Base-by-base conservation (phyloP, 2,113 vertebrate genomes). In the Glaucomys volans region DNA sequence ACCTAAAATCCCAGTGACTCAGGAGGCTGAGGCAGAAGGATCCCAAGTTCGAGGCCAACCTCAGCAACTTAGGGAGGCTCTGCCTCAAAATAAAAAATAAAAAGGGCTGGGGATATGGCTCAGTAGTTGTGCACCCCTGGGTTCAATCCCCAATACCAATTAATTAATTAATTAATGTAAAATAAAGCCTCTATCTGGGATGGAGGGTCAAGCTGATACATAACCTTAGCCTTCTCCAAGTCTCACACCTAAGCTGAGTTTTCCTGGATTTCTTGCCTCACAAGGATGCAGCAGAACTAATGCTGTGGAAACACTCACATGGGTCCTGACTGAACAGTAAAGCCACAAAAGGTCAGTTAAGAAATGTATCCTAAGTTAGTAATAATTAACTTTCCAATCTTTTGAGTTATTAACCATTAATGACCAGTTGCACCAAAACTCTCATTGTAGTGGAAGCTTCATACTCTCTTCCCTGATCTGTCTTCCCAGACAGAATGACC, bases 281-380 rank as follows among this genome's bases (percentile, higher is more conserved):
- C 47, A 57, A 44, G 20, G 28, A 95, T 66, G 28, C 64, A 77
- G 67, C 20, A 83, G 50, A 64, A 69, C 7, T 42, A 37, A 50
- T 12, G 16, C 10, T 82, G 91, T 87, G 83, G 52, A 89, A 77
- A 62, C 35, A 26, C 71, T 82, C 47, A 91, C 44, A 75, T 35
- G 44, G 13, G 64, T 94, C 47, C 76, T 69, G 32, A 82, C 42
- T 11, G 71, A 91, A 91, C 24, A 69, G 52, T 69, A 75, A 91
- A 54, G 35, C 37, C 52, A 81, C 50, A 81, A 91, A 72, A 90
- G 4, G 16, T 81, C 10, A 37, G 66, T 80, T 67, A 37, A 81
- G 74, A 90, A 94, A 81, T 83, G 52, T 40, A 83, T 76, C 40
- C 81, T 81, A 79, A 88, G 94, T 30, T 64, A 97, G n/a, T 57